Evolutionary conservation across 2,797 vertebrate species (phyloP).

Genomic region (Syncerus caffer): DNA sequence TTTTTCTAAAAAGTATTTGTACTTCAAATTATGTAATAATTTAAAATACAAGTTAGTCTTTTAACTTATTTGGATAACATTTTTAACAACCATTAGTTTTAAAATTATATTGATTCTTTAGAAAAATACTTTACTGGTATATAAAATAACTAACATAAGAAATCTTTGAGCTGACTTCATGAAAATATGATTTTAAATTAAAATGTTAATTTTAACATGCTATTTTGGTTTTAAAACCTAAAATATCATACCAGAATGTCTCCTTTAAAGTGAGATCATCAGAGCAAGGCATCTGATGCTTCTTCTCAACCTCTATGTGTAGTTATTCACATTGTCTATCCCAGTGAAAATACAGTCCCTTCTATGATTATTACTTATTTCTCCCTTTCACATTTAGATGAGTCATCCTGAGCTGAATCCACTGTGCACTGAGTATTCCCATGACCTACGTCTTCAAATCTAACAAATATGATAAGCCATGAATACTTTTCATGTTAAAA

Average conservation of each 20-base stretch:
- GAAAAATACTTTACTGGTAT: background rate
- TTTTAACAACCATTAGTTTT: background rate
- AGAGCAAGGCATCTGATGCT: background rate
- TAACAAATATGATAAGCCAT: background rate
- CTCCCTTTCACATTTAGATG: background rate
- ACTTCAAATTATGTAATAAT: background rate
- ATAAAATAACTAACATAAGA: background rate
- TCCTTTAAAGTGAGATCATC: background rate
- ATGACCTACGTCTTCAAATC: background rate
- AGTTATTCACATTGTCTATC: background rate
- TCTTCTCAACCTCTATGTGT: background rate
- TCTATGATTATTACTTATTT: background rate
- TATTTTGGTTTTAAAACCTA: background rate
- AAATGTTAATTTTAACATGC: background rate
- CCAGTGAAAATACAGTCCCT: background rate
- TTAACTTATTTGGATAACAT: background rate
- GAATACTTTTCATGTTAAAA: background rate
- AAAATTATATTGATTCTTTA: background rate
- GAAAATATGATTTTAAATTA: slow-evolving; percentile 18
- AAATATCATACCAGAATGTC: background rate
- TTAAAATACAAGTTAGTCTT: background rate
- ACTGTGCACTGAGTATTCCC: background rate
- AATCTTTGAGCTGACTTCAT: background rate
- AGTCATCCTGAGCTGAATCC: background rate
- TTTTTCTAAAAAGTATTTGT: background rate